A percentile compares a stretch with the other conserved stretches of the same genome.
These are phyloP conservation scores for Ormyrus labotus DNA, from an alignment of 2,888 invertebrate species.

Conservation along the genomic window DNA sequence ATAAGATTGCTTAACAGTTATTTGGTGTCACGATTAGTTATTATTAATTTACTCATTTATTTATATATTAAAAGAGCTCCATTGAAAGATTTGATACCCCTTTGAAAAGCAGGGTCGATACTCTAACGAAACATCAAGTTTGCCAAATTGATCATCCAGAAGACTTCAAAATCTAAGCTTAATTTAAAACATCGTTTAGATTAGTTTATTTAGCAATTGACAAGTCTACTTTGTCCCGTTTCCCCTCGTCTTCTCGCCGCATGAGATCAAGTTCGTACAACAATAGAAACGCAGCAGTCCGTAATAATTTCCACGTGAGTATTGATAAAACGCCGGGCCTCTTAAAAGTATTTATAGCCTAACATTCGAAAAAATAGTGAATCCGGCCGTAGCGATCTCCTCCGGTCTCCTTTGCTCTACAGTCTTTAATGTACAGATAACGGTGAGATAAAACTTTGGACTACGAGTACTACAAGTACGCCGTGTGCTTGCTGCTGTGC, in stretches of 20 bases:
- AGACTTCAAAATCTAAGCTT: background rate
- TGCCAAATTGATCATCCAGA: conserved; percentile 22
- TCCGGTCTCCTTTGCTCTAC: background rate
- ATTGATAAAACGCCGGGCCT: conserved; percentile 58
- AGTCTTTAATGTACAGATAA: background rate
- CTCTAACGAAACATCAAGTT: conserved; percentile 20
- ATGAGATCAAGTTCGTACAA: background rate
- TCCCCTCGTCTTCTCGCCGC: background rate
- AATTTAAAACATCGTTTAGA: too few species aligned
- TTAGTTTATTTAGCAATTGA: conserved; percentile 30
- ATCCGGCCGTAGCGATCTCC: too few species aligned
- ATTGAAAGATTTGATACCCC: background rate
- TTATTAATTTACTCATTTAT: background rate
- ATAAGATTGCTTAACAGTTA: conserved; percentile 52
- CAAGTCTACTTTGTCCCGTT: conserved; percentile 30
- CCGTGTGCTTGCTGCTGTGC: conserved; percentile 89
- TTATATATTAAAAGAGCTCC: conserved; percentile 28
- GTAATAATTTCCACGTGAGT: conserved; percentile 63
- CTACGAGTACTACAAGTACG: conserved; percentile 74
- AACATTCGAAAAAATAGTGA: conserved; percentile 61
- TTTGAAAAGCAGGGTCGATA: conserved; percentile 16
- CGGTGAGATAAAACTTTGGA: background rate
- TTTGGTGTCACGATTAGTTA: conserved; percentile 54
- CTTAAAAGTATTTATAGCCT: conserved; percentile 60
- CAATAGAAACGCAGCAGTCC: conserved; percentile 52